These are phyloP conservation scores for Unio delphinus DNA, from an alignment of 2,888 invertebrate species.

Conservation along the genomic window DNA sequence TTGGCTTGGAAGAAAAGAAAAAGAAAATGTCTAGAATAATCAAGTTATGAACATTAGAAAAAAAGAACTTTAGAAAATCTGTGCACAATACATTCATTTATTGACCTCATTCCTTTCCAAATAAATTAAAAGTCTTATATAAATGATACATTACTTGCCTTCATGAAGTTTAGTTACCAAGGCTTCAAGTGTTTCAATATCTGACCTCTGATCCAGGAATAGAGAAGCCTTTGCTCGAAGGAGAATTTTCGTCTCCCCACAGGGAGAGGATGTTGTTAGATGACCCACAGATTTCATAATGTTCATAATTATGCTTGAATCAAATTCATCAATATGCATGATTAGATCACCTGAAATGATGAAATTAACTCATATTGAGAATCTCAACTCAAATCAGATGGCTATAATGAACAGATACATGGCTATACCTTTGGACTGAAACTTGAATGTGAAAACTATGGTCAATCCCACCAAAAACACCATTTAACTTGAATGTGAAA, in stretches of 20 bases:
- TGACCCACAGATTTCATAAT: not conserved
- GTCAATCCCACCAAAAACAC: too few species aligned
- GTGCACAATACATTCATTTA: too few species aligned
- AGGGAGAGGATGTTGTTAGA: not conserved
- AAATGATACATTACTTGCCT: conserved; percentile 63
- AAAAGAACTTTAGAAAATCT: too few species aligned
- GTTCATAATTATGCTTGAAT: conserved; percentile 75
- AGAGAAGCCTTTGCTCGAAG: conserved; percentile 62
- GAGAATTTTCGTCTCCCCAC: conserved; percentile 22
- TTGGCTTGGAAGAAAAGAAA: too few species aligned
- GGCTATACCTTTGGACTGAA: too few species aligned
- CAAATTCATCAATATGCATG: conserved; percentile 79
- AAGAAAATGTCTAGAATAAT: too few species aligned
- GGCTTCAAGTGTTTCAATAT: conserved; percentile 74
- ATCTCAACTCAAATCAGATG: too few species aligned
- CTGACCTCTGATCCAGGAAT: conserved; percentile 67
- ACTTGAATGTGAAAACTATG: too few species aligned
- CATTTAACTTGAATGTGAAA: too few species aligned
- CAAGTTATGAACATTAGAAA: too few species aligned
- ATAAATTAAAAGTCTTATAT: not conserved
- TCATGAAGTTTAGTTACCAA: conserved; percentile 74
- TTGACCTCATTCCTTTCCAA: too few species aligned
- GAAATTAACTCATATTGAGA: not conserved
- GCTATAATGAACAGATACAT: too few species aligned
- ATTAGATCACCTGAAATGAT: conserved; percentile 77